Conservation (phyloP, 1,140 invertebrate species). For the Agraylea sexmaculata region DNA sequence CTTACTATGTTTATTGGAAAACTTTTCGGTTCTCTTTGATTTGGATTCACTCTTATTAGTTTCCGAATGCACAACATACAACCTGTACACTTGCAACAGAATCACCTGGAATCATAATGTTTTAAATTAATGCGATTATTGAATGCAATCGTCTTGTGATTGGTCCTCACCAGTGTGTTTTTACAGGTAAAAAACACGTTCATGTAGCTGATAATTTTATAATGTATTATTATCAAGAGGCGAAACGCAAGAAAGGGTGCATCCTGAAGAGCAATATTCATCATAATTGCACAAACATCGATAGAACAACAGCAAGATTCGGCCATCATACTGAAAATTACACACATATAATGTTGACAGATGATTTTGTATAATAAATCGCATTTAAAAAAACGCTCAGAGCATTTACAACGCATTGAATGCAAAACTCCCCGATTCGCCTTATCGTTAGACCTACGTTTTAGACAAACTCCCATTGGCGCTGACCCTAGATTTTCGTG, state of each 20-base stretch:
- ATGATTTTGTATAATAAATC: slow-evolving; percentile 4
- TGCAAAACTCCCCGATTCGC: no score
- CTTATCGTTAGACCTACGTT: slow-evolving; percentile 27
- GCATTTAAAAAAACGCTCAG: slow-evolving; percentile 1
- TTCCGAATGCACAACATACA: slow-evolving; percentile 67
- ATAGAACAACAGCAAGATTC: slow-evolving; percentile 65
- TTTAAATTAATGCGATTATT: slow-evolving; percentile 31
- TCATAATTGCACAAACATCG: slow-evolving; percentile 70
- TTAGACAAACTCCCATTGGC: slow-evolving; percentile 35
- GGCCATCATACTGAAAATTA: slow-evolving; percentile 31
- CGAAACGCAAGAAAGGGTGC: slow-evolving; percentile 76
- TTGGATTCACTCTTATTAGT: slow-evolving; percentile 47
- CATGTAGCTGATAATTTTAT: slow-evolving; percentile 81
- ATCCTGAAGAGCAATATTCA: slow-evolving; percentile 69
- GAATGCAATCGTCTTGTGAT: background rate
- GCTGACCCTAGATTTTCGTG: slow-evolving; percentile 55
- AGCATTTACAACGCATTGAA: background rate
- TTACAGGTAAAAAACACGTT: slow-evolving; percentile 90
- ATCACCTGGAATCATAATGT: slow-evolving; percentile 67
- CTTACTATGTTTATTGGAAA: slow-evolving; percentile 26
- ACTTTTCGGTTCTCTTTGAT: slow-evolving; percentile 35
- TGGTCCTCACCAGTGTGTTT: slow-evolving; percentile 61
- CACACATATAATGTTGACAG: background rate
- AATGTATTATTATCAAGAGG: slow-evolving; percentile 71
- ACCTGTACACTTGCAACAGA: slow-evolving; percentile 68